phyloP scores from a whole-genome alignment of 2,888 invertebrate species.

The Drosophila algonquin region DNA sequence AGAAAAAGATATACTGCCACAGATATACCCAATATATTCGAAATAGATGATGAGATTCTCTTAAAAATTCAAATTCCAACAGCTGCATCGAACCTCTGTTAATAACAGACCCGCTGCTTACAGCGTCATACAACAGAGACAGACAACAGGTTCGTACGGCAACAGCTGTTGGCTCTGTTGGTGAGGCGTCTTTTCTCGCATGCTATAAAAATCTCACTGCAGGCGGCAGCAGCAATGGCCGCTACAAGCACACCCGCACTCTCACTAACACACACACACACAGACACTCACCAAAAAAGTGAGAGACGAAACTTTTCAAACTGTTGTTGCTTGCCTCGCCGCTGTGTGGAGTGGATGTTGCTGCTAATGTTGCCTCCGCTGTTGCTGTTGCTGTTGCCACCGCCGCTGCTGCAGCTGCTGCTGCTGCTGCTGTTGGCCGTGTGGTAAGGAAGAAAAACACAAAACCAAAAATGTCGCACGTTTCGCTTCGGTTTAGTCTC shows the following conservation, averaged over 20 bases:
- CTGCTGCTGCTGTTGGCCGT: slow-evolving; percentile 55
- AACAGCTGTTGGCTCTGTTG: slow-evolving; percentile 17
- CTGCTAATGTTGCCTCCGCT: slow-evolving; percentile 22
- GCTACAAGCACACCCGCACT: slow-evolving; percentile 16
- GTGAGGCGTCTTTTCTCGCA: slow-evolving; percentile 55
- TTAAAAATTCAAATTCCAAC: background rate
- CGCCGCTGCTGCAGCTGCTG: slow-evolving; percentile 26
- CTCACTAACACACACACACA: slow-evolving; percentile 18
- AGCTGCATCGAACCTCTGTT: background rate
- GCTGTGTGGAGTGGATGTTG: slow-evolving; percentile 18
- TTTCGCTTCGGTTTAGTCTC: slow-evolving; percentile 79
- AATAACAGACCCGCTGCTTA: slow-evolving; percentile 36
- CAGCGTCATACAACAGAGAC: slow-evolving; percentile 25
- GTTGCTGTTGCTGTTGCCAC: slow-evolving; percentile 25
- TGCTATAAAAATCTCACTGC: slow-evolving; percentile 52
- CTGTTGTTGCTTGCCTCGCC: slow-evolving; percentile 20
- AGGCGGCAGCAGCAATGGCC: slow-evolving; percentile 25
- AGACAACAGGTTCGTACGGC: slow-evolving; percentile 57
- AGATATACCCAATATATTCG: background rate
- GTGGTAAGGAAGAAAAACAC: slow-evolving; percentile 66
- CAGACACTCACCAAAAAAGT: slow-evolving; percentile 18
- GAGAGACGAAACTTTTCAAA: slow-evolving; percentile 43
- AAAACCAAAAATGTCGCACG: slow-evolving; percentile 76
- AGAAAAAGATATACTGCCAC: background rate
- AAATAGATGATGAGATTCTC: background rate